Percentiles rank a stretch among this genome's conserved stretches.
Conservation (phyloP, 2,888 invertebrate genomes). For the Dermolepida albohirtum region DNA sequence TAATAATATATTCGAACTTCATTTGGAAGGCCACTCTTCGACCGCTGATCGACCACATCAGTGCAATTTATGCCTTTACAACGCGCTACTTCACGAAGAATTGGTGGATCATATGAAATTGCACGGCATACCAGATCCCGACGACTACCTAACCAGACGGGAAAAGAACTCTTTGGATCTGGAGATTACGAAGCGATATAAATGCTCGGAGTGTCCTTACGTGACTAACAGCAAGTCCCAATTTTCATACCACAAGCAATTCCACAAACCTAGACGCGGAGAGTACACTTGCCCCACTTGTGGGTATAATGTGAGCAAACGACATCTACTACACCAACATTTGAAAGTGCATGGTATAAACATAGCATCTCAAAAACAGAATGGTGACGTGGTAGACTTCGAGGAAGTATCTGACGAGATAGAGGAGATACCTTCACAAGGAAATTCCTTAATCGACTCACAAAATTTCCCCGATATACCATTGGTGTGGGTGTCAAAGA, state of each 20-base stretch:
- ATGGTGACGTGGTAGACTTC: conserved; percentile 56
- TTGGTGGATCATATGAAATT: conserved; percentile 76
- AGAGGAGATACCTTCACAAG: conserved; percentile 54
- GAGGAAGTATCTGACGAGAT: conserved; percentile 59
- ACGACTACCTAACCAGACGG: conserved; percentile 69
- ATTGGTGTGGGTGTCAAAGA: conserved; percentile 80
- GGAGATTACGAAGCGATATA: conserved; percentile 74
- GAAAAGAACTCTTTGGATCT: conserved; percentile 52
- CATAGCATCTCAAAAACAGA: conserved; percentile 66
- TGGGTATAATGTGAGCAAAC: conserved; percentile 84
- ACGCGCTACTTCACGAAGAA: conserved; percentile 77
- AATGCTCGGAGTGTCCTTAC: conserved; percentile 85
- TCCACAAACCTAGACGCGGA: conserved; percentile 80
- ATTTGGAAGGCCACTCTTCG: conserved; percentile 78
- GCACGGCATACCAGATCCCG: conserved; percentile 73
- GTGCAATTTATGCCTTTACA: conserved; percentile 85
- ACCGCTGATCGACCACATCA: conserved; percentile 71
- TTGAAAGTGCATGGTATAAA: conserved; percentile 79
- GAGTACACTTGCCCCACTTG: conserved; percentile 86
- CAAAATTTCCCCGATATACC: conserved; percentile 73
- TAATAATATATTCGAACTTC: conserved; percentile 71
- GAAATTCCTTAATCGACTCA: conserved; percentile 60
- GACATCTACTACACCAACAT: conserved; percentile 86
- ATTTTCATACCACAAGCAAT: conserved; percentile 87
- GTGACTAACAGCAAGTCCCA: conserved; percentile 88